These are phyloP conservation scores for Natrix natrix DNA, from an alignment of 2,797 vertebrate genomes.

Conservation along the genomic window DNA sequence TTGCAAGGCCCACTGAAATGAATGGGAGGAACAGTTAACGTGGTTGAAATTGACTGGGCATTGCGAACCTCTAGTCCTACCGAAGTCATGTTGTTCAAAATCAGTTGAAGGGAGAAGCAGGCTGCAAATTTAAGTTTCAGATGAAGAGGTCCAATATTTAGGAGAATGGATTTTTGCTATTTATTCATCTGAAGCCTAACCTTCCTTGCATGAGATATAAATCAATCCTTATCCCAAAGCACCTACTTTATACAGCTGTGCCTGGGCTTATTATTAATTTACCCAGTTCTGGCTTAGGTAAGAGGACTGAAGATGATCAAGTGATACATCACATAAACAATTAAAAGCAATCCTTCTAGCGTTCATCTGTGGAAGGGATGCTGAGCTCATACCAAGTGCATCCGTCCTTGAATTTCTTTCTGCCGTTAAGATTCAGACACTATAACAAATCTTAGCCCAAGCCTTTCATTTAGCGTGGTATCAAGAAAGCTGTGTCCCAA, in stretches of 20 bases:
- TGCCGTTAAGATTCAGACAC: constrained; percentile 55
- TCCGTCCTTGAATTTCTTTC: constrained; percentile 59
- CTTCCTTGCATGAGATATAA: constrained; percentile 56
- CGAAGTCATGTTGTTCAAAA: constrained; percentile 48
- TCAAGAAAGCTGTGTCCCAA: constrained; percentile 49
- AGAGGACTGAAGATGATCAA: constrained; percentile 55
- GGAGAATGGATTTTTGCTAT: constrained; percentile 58
- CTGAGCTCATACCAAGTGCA: constrained; percentile 49
- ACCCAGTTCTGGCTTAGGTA: constrained; percentile 40
- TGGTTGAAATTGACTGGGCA: neutral
- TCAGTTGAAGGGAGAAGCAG: constrained; percentile 51
- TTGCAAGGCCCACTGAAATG: neutral
- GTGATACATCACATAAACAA: constrained; percentile 67
- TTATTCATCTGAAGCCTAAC: constrained; percentile 57
- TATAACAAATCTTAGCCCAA: constrained; percentile 63
- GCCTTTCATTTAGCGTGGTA: constrained; percentile 54
- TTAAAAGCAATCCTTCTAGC: constrained; percentile 64
- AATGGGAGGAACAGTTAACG: neutral
- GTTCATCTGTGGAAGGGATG: constrained; percentile 55
- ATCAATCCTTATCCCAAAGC: constrained; percentile 61
- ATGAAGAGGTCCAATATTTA: constrained; percentile 42
- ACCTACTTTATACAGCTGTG: constrained; percentile 44
- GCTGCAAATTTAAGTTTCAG: constrained; percentile 41
- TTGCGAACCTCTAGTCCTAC: constrained; percentile 4
- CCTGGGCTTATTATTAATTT: constrained; percentile 68